phyloP scores from a whole-genome alignment of 2,888 invertebrate genomes.

The Chymomyza caudatula region DNA sequence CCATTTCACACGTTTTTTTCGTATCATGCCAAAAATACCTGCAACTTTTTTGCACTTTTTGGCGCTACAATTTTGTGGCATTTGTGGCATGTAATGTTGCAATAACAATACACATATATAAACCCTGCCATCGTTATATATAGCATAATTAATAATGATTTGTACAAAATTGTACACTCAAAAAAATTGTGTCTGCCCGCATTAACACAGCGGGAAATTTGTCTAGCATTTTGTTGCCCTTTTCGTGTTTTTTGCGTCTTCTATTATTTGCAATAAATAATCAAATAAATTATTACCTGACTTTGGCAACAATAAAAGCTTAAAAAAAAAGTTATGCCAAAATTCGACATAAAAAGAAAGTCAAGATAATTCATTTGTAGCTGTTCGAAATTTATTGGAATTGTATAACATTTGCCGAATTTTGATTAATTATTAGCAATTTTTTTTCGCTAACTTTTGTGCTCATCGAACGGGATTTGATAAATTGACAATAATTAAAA shows the following conservation, averaged over 20 bases:
- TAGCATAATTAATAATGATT: slow-evolving; percentile 60
- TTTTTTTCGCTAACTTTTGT: slow-evolving; percentile 12
- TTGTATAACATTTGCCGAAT: slow-evolving; percentile 51
- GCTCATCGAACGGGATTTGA: slow-evolving; percentile 23
- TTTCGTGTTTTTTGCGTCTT: neutral
- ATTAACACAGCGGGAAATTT: neutral
- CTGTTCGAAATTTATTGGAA: slow-evolving; percentile 23
- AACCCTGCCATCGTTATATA: too few relatives aligned
- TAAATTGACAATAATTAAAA: slow-evolving; percentile 52
- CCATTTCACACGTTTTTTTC: too few relatives aligned
- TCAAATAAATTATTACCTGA: neutral
- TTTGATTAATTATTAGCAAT: neutral
- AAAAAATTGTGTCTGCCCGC: neutral
- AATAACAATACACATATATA: too few relatives aligned
- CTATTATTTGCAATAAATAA: neutral
- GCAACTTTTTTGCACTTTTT: too few relatives aligned
- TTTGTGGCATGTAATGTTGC: too few relatives aligned
- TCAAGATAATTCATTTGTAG: neutral
- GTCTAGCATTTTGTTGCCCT: neutral
- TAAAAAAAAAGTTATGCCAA: neutral
- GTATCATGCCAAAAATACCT: too few relatives aligned
- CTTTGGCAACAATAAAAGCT: neutral
- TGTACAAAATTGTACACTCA: slow-evolving; percentile 9
- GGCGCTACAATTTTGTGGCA: too few relatives aligned
- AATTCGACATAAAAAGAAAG: slow-evolving; percentile 2